phyloP scores from a whole-genome alignment of 1,140 invertebrate species.

The Rhizoglyphus robini region DNA sequence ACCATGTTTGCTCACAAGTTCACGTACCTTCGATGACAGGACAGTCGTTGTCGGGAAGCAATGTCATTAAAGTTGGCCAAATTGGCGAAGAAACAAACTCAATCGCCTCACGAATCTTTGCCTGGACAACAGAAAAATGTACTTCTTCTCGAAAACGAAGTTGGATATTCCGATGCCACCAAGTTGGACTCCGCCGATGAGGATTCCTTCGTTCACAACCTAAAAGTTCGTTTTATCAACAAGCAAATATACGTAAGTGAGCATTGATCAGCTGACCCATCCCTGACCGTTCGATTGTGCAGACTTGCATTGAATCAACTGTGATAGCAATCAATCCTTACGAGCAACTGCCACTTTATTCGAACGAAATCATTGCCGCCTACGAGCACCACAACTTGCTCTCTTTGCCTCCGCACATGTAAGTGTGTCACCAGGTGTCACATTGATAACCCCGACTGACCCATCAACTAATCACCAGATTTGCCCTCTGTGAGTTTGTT shows the following conservation, averaged over 20 bases:
- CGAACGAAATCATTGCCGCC: conserved; percentile 54
- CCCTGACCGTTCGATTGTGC: conserved; percentile 26
- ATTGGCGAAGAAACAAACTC: not conserved
- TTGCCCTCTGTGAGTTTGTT: conserved; percentile 39
- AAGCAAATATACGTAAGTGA: conserved; percentile 59
- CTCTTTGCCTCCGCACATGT: conserved; percentile 79
- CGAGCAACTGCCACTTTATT: conserved; percentile 57
- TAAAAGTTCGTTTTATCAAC: conserved; percentile 56
- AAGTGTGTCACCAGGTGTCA: conserved; percentile 22
- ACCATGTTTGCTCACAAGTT: no score
- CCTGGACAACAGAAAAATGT: not conserved
- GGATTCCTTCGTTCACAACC: conserved; percentile 56
- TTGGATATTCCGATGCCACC: conserved; percentile 59
- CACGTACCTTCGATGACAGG: no score
- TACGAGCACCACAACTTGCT: conserved; percentile 63
- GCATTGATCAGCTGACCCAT: conserved; percentile 21
- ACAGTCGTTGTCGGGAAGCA: no score
- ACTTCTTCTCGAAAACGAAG: conserved; percentile 32
- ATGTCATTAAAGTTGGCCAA: conserved; percentile 14
- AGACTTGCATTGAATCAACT: conserved; percentile 61
- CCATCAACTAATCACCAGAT: conserved; percentile 29
- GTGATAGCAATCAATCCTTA: conserved; percentile 63
- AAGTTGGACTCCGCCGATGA: conserved; percentile 52
- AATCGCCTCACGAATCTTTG: no score
- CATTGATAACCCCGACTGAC: not conserved